A percentile compares a stretch with the other conserved stretches of the same genome.
These are phyloP conservation scores for Panagrolaimus sp. DNA, from an alignment of 1,140 invertebrate species.

Conservation along the genomic window DNA sequence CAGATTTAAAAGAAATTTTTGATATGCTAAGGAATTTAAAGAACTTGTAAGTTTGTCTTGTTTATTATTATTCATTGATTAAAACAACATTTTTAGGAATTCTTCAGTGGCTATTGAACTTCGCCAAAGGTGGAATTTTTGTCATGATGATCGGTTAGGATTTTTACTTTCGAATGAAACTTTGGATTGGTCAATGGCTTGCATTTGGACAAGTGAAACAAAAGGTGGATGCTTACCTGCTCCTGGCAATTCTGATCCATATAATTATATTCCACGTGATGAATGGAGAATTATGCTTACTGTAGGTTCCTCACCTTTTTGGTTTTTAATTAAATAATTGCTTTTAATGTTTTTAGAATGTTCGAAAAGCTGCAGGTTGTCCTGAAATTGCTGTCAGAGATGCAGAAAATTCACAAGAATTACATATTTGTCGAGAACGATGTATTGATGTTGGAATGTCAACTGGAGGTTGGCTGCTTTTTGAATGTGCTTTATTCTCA, in stretches of 20 bases:
- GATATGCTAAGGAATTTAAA: too few relatives aligned
- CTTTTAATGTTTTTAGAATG: not conserved
- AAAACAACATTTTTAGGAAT: not conserved
- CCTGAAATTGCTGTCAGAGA: not conserved
- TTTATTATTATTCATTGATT: too few relatives aligned
- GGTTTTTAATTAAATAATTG: too few relatives aligned
- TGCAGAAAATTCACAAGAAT: not conserved
- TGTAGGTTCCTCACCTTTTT: too few relatives aligned
- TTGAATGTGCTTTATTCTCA: not conserved
- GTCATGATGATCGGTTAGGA: not conserved
- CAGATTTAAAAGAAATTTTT: too few relatives aligned
- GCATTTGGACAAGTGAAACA: not conserved
- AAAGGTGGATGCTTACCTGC: slow-evolving; percentile 1
- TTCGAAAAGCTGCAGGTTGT: not conserved
- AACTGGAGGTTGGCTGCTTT: not conserved
- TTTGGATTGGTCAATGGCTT: not conserved
- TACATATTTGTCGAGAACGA: slow-evolving; percentile 10
- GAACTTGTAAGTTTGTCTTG: too few relatives aligned
- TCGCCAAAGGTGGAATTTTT: not conserved
- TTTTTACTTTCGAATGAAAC: not conserved
- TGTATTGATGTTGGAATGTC: slow-evolving; percentile 2
- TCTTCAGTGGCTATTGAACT: not conserved
- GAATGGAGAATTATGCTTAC: too few relatives aligned
- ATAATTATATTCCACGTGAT: too few relatives aligned
- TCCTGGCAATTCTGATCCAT: not conserved